Evolutionary conservation across 2,888 invertebrate genomes (phyloP), one percentile per base, ranked within the genome.

Genomic region (Drosophila paracracens): DNA sequence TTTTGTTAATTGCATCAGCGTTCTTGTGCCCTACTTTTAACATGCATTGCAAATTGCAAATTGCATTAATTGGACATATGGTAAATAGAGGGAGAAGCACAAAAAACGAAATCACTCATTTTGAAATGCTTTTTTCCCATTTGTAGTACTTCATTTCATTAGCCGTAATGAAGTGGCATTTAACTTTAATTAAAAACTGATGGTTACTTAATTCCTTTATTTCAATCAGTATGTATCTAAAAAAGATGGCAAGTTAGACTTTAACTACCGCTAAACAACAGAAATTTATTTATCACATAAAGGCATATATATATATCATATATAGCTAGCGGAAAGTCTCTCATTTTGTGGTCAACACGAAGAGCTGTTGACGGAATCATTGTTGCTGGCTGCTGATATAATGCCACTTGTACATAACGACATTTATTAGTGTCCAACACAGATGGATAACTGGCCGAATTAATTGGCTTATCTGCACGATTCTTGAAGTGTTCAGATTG

Each of bases 1-100:
- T 50, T 50, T 27, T 27, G 50, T 50, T 50, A 50, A 50, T 50
- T 50, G 27, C 50, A 50, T 27, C 27, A 5, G 27, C 50, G 5
- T 27, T 18, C 18, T 5, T 50, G 27, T 18, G 50, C 50, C 13
- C 16, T 0, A 25, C 7, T 46, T 25, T 4, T 0, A 4, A n/a
- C 29, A 11, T 18, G 29, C 21, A 25, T 25, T 46, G 27, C 27
- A 29, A 50, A 25, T 25, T 46, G 27, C 27, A 29, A 50, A 51
- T 29, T 27, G 29, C 10, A 29, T 51, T 29, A 51, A 51, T 29
- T 29, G 27, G 10, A 51, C 27, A 51, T 10, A 27, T 27, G 50
- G 27, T 25, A 46, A 46, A 4, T 3, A 16, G 46, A 8, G 18
- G 3, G 5, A 50, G 11, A 18, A 50, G 27, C 18, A 27, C 8